phyloP scores from a whole-genome alignment of 2,113 vertebrate species.

The Alouatta palliata region DNA sequence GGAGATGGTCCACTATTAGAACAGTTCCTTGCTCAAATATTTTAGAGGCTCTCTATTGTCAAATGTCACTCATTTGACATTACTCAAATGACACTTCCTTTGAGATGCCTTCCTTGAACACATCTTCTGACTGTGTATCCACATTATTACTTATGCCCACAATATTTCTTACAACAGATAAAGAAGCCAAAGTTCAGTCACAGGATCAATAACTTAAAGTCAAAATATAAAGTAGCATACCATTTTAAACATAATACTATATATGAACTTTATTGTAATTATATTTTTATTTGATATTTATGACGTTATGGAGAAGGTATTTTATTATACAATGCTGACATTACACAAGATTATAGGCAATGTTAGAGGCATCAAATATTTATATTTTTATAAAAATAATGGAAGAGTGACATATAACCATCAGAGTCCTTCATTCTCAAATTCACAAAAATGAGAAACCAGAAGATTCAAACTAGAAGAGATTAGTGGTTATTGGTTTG shows the following conservation, averaged over 20 bases:
- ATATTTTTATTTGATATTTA: neutral
- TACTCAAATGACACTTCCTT: neutral
- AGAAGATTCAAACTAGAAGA: neutral
- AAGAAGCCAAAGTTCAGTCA: neutral
- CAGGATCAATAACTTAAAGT: neutral
- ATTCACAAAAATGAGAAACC: neutral
- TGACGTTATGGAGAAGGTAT: neutral
- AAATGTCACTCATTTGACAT: neutral
- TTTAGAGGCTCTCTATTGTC: neutral
- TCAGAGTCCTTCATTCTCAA: neutral
- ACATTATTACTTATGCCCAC: neutral
- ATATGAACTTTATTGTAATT: neutral
- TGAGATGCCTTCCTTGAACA: neutral
- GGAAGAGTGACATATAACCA: neutral
- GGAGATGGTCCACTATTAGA: neutral
- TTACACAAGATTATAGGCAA: neutral
- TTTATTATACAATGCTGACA: neutral
- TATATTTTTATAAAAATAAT: neutral
- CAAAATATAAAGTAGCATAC: neutral
- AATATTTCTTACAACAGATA: neutral
- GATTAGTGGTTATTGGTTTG: neutral
- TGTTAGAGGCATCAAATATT: neutral
- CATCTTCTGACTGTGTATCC: neutral
- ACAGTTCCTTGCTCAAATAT: no score
- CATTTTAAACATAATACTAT: neutral